These are phyloP conservation scores for Trachelus tabidus DNA, from an alignment of 2,888 invertebrate species.

Conservation along the genomic window DNA sequence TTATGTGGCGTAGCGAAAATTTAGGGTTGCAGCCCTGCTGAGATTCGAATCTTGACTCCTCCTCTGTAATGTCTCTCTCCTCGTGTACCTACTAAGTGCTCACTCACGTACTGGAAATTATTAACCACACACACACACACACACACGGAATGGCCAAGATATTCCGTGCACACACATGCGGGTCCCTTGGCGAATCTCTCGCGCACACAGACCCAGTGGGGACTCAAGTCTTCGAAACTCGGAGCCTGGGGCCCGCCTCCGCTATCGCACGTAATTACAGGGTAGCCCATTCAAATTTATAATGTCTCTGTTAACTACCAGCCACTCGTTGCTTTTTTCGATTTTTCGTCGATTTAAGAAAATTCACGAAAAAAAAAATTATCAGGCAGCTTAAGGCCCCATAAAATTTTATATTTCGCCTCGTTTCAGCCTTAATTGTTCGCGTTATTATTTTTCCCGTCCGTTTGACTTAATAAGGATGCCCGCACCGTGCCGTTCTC, in stretches of 20 bases:
- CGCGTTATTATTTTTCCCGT: too few relatives aligned
- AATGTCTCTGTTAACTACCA: constrained; percentile 51
- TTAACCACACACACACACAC: constrained; percentile 20
- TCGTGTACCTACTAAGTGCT: constrained; percentile 3
- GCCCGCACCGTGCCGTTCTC: too few relatives aligned
- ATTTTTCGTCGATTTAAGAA: constrained; percentile 11
- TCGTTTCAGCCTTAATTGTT: too few relatives aligned
- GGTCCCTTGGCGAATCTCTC: background rate
- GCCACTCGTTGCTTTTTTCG: constrained; percentile 33
- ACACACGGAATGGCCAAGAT: background rate
- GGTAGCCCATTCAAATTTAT: constrained; percentile 49
- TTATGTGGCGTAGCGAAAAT: too few relatives aligned
- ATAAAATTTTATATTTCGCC: too few relatives aligned
- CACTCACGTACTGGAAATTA: constrained; percentile 9
- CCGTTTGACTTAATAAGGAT: too few relatives aligned
- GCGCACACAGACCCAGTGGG: background rate
- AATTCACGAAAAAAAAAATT: constrained; percentile 2
- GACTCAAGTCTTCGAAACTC: too few relatives aligned
- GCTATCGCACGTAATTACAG: constrained; percentile 47
- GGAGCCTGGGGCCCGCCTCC: constrained; percentile 33
- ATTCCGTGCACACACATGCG: background rate
- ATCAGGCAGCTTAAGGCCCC: background rate
- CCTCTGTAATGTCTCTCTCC: constrained; percentile 37
- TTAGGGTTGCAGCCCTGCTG: constrained; percentile 18
- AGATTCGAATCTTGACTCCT: constrained; percentile 38